These are phyloP conservation scores for Sebastes matsubarae DNA, from an alignment of 2,797 vertebrate species.

Conservation along the genomic window DNA sequence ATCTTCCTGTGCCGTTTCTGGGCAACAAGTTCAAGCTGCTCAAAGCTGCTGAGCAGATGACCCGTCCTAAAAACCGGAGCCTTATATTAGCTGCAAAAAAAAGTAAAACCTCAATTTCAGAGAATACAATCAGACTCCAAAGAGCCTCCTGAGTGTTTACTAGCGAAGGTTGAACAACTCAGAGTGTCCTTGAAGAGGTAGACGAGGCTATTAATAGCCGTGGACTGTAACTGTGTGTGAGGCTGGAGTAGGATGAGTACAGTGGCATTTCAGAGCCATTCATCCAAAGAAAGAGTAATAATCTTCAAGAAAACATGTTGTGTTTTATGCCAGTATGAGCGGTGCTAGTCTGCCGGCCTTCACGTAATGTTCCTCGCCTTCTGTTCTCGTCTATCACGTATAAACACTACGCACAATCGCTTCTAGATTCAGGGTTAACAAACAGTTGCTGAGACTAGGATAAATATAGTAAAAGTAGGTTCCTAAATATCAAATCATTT, in stretches of 20 bases:
- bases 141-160: conserved; percentile 29
- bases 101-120: neutral
- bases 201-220: conserved; percentile 44
- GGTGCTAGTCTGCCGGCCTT: neutral
- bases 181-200: conserved; percentile 28
- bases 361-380: neutral
- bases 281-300: conserved; percentile 11
- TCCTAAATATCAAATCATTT: neutral
- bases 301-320: conserved; percentile 19
- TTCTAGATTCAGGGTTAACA: neutral
- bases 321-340: neutral
- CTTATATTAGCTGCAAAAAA: neutral
- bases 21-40: neutral
- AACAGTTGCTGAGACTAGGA: neutral
- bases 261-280: conserved; percentile 20
- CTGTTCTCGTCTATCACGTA: neutral
- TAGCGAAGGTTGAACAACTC: conserved; percentile 23
- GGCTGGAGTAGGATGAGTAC: conserved; percentile 17
- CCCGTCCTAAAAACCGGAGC: neutral
- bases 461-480: too few species aligned
- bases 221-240: conserved; percentile 21
- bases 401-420: neutral
- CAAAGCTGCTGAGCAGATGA: neutral
- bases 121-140: neutral
- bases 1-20: neutral